A percentile compares a stretch with the other conserved stretches of the same genome.
Evolutionary conservation across 2,113 vertebrate species (phyloP).

Genomic region (Corydoras sp.): DNA sequence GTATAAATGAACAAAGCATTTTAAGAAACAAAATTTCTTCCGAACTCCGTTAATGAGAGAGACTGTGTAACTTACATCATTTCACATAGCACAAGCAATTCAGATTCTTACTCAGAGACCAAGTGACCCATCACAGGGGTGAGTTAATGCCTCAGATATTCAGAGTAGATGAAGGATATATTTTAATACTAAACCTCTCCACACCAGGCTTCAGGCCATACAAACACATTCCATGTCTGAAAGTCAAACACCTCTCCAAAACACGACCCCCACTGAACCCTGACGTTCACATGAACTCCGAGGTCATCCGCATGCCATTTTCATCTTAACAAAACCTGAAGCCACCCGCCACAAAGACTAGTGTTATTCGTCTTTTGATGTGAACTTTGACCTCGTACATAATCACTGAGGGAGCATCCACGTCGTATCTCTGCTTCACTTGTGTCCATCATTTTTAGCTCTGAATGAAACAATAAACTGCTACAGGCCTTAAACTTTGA

Average conservation of each 20-base stretch:
- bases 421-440: not conserved
- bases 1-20: too few species aligned
- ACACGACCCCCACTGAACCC: constrained; percentile 40
- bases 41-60: too few species aligned
- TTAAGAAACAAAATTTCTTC: too few species aligned
- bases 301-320: constrained; percentile 42
- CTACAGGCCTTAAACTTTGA: too few species aligned
- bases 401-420: not conserved
- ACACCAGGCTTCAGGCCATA: constrained; percentile 39
- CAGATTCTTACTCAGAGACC: not conserved
- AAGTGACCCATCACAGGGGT: not conserved
- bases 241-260: constrained; percentile 40
- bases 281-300: constrained; percentile 49
- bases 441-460: too few species aligned
- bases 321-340: constrained; percentile 43
- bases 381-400: not conserved
- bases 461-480: too few species aligned
- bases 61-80: too few species aligned
- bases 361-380: not conserved
- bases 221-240: constrained; percentile 50
- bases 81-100: not conserved
- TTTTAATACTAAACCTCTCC: constrained; percentile 50
- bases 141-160: not conserved
- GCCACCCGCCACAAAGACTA: not conserved
- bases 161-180: constrained; percentile 48